These are phyloP conservation scores for Phyllopteryx taeniolatus DNA, from an alignment of 2,113 vertebrate species.

Conservation along the genomic window DNA sequence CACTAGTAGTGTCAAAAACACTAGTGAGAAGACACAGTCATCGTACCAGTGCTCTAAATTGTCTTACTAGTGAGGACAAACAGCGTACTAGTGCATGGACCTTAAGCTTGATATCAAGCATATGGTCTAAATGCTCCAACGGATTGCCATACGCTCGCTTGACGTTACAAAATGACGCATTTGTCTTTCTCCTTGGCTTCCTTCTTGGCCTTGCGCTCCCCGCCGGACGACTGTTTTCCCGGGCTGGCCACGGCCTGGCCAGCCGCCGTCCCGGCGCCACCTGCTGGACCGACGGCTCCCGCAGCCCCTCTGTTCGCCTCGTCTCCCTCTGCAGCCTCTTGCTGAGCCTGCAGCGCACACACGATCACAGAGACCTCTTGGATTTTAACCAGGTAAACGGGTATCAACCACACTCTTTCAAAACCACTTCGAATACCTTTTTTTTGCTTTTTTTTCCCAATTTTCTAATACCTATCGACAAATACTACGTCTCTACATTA, in stretches of 20 bases:
- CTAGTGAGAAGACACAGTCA: too few relatives aligned
- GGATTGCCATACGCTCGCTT: conserved; percentile 30
- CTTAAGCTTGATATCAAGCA: neutral
- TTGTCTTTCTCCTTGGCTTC: conserved; percentile 87
- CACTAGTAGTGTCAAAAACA: too few relatives aligned
- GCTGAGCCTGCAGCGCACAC: conserved; percentile 50
- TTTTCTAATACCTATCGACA: too few relatives aligned
- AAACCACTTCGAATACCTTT: neutral
- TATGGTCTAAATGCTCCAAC: neutral
- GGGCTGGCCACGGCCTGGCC: conserved; percentile 77
- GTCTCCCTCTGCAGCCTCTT: conserved; percentile 24
- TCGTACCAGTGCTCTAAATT: too few relatives aligned
- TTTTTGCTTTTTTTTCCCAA: too few relatives aligned
- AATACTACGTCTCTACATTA: too few relatives aligned
- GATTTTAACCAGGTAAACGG: neutral
- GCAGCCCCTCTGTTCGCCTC: conserved; percentile 44
- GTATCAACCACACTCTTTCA: neutral
- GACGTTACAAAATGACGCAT: conserved; percentile 90
- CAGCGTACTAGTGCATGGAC: neutral
- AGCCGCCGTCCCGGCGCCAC: conserved; percentile 52
- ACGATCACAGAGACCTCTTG: neutral
- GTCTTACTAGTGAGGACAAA: too few relatives aligned
- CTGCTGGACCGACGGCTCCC: conserved; percentile 47
- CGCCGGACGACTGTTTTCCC: conserved; percentile 78
- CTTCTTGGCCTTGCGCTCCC: conserved; percentile 91